A percentile compares a stretch with the other conserved stretches of the same genome.
These are phyloP conservation scores for Clitarchus hookeri DNA, from an alignment of 2,888 invertebrate genomes.

Conservation along the genomic window DNA sequence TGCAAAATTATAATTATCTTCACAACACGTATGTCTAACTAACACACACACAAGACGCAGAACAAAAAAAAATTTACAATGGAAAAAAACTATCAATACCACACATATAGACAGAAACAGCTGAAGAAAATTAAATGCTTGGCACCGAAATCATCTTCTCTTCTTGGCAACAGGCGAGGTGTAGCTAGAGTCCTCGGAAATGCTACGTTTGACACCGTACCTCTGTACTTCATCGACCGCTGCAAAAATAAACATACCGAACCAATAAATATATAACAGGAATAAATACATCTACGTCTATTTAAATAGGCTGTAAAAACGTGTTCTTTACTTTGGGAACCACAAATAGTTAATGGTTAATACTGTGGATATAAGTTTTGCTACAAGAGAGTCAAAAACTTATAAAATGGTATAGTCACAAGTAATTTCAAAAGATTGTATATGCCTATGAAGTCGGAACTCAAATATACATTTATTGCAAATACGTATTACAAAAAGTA, in stretches of 20 bases:
- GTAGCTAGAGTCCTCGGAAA: not conserved
- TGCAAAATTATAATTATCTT: not conserved
- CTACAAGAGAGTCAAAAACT: too few species aligned
- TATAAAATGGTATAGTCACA: too few species aligned
- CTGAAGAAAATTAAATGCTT: not conserved
- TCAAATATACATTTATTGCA: too few species aligned
- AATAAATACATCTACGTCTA: too few species aligned
- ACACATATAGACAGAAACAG: not conserved
- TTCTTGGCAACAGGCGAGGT: not conserved
- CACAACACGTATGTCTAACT: not conserved
- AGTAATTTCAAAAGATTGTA: too few species aligned
- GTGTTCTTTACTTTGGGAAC: too few species aligned
- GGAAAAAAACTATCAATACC: not conserved
- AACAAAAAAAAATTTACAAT: not conserved
- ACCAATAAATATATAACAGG: not conserved
- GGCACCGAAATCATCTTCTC: constrained; percentile 11
- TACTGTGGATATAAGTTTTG: too few species aligned
- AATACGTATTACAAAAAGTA: too few species aligned
- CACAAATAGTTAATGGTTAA: too few species aligned
- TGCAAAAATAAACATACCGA: not conserved
- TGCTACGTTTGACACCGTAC: constrained; percentile 4
- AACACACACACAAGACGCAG: too few species aligned
- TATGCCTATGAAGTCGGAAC: too few species aligned
- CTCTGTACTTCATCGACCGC: not conserved
- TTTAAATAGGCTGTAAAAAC: too few species aligned